These are phyloP conservation scores for Psilopsiagon aymara DNA, from an alignment of 2,113 vertebrate species.

Conservation along the genomic window DNA sequence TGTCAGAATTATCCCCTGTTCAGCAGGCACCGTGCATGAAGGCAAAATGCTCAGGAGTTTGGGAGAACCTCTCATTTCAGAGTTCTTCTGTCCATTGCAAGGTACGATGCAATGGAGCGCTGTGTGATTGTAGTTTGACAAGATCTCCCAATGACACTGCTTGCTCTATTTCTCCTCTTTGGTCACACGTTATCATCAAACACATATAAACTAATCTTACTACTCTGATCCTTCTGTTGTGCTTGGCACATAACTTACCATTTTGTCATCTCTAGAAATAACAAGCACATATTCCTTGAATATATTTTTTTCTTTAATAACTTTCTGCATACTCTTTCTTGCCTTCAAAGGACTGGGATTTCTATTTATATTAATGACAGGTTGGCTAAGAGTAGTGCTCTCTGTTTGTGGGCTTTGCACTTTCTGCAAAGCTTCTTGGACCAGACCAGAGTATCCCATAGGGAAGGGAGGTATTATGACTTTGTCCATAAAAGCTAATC, in stretches of 20 bases:
- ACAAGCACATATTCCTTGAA: neutral
- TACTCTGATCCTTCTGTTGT: neutral
- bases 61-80: neutral
- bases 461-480: neutral
- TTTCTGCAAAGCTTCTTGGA: neutral
- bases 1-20: neutral
- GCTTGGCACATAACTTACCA: neutral
- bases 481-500: neutral
- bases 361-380: neutral
- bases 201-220: neutral
- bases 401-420: neutral
- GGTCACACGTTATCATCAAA: neutral
- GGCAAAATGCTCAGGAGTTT: neutral
- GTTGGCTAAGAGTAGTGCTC: neutral
- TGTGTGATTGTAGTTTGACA: neutral
- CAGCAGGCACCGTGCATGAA: neutral
- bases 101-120: neutral
- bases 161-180: neutral
- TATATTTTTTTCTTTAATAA: neutral
- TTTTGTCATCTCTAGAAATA: neutral
- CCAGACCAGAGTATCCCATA: neutral
- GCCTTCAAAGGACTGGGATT: neutral
- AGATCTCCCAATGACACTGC: neutral
- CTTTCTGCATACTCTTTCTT: neutral
- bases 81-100: neutral